phyloP scores from a whole-genome alignment of 2,888 invertebrate genomes.

The Sinodicranocentrus sp. region DNA sequence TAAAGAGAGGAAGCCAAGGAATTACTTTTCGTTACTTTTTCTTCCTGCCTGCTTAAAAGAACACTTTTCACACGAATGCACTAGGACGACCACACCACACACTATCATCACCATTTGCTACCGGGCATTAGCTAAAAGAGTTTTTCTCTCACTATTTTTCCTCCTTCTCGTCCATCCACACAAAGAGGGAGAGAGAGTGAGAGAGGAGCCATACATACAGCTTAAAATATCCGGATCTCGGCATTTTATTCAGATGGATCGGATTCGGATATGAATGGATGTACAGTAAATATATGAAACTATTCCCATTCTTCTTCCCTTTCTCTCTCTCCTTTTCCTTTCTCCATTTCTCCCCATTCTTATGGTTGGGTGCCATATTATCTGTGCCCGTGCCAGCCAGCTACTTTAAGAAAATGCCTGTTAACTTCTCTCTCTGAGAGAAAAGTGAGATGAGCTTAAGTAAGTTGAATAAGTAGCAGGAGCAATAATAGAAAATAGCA shows the following conservation, averaged over 20 bases:
- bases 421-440: slow-evolving; percentile 43
- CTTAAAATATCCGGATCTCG: slow-evolving; percentile 64
- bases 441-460: slow-evolving; percentile 64
- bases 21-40: slow-evolving; percentile 62
- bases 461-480: slow-evolving; percentile 64
- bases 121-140: slow-evolving; percentile 51
- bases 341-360: slow-evolving; percentile 53
- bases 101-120: slow-evolving; percentile 46
- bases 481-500: slow-evolving; percentile 57
- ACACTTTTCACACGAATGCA: slow-evolving; percentile 56
- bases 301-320: slow-evolving; percentile 58
- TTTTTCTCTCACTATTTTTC: slow-evolving; percentile 49
- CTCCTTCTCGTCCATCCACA: neutral
- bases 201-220: slow-evolving; percentile 28
- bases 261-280: slow-evolving; percentile 54
- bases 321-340: slow-evolving; percentile 30
- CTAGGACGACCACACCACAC: slow-evolving; percentile 9
- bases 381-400: slow-evolving; percentile 68
- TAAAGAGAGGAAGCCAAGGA: slow-evolving; percentile 60
- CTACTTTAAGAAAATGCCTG: slow-evolving; percentile 65
- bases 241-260: slow-evolving; percentile 64
- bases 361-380: slow-evolving; percentile 69
- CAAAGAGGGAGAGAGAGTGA: neutral
- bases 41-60: slow-evolving; percentile 61
- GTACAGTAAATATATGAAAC: slow-evolving; percentile 46